A percentile compares a stretch with the other conserved stretches of the same genome.
Conservation (phyloP, 2,888 invertebrate species). For the Spatulosminthurus flaviceps region DNA sequence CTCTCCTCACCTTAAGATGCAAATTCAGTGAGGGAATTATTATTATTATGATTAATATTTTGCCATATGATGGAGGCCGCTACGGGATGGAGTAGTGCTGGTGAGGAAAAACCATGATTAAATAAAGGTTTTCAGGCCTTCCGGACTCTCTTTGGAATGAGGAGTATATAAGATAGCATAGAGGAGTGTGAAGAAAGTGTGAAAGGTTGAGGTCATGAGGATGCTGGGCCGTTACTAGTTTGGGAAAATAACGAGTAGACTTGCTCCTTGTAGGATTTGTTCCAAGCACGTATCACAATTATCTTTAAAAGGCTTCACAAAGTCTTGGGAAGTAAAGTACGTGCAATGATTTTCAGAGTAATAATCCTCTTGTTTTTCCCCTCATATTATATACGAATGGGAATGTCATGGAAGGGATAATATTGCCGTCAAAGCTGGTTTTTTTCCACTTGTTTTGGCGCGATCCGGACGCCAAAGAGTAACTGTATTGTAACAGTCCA, state of each 20-base stretch:
- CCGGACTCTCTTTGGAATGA: background rate
- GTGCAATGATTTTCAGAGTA: constrained; percentile 2
- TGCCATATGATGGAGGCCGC: too few species aligned
- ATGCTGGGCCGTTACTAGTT: constrained; percentile 15
- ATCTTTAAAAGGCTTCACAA: background rate
- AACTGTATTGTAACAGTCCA: background rate
- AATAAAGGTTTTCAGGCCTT: too few species aligned
- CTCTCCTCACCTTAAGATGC: too few species aligned
- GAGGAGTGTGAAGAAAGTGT: background rate
- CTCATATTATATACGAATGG: too few species aligned
- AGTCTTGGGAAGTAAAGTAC: constrained; percentile 4
- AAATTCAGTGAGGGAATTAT: too few species aligned
- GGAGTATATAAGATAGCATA: too few species aligned
- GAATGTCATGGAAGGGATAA: background rate
- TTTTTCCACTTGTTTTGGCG: background rate
- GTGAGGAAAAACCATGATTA: too few species aligned
- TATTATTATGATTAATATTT: too few species aligned
- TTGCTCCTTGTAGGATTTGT: constrained; percentile 8
- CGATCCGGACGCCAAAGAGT: background rate
- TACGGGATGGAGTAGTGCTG: too few species aligned
- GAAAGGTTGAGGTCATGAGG: constrained; percentile 12
- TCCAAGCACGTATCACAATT: constrained; percentile 29
- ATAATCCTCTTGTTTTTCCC: background rate
- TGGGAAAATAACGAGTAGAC: constrained; percentile 14
- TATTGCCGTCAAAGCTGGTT: background rate